Evolutionary conservation across 1,140 invertebrate genomes (phyloP), one percentile per base, ranked within the genome.

Genomic region (Panagrolaimus sp.): DNA sequence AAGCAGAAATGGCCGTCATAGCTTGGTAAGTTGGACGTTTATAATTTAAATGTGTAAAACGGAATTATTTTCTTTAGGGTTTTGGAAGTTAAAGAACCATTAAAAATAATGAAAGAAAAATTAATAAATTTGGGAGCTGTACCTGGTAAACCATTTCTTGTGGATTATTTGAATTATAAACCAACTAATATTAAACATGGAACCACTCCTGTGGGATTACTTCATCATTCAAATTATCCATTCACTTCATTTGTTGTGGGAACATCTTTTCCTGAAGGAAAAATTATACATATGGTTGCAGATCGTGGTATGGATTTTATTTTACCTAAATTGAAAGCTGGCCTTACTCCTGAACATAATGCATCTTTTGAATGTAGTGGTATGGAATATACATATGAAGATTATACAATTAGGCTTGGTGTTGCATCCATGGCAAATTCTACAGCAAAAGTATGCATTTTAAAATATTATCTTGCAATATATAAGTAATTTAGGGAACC

Each of bases 261-360:
- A 64, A 44, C 63, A 11, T 20, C 63, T 31, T 23, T 5, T 9
- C 9, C 20, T 20, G 11, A 1, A 3, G 42, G 42, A 20, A 64
- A 64, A 20, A 13, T 44, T 44, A 5, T 9, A 20, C 5, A 25
- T 2, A n/a, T 13, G 5, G 20, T 64, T 23, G 13, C 42, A n/a
- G 63, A 64, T 47, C 63, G 63, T 20, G 63, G 63, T 11, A 44
- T 64, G 1, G 63, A 64, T 64, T 31, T 64, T 11, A 64, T 64
- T 31, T 25, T 64, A 23, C 42, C 42, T 2, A 64, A 64, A 14
- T 23, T 64, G 9, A 47, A 47, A 44, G 42, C 42, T 14, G 63
- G 63, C 20, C 16, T 64, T 1, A 0, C 0, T 16, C 63, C 63
- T 16, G 63, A 64, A 9, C 20, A 44, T 25, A 23, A 9, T 4